Evolutionary conservation across 2,797 vertebrate genomes (phyloP).

Genomic region (Pangasius djambal): DNA sequence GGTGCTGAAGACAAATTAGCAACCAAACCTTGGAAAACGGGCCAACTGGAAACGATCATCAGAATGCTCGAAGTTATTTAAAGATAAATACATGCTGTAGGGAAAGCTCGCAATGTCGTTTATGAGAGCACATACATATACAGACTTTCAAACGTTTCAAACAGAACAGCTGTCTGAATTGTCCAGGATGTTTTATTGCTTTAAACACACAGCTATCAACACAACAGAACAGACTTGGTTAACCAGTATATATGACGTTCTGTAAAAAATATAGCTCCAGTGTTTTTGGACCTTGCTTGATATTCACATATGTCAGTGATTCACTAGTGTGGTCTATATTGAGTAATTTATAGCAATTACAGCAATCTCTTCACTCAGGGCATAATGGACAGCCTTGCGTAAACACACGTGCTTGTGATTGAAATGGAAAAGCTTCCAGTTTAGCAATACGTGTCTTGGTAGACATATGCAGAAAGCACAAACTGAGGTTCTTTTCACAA

Average conservation of each 20-base stretch:
- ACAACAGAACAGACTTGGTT: neutral
- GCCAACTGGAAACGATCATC: slow-evolving; percentile 22
- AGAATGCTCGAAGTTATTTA: neutral
- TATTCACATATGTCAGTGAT: slow-evolving; percentile 14
- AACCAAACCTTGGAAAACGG: slow-evolving; percentile 18
- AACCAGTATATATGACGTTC: neutral
- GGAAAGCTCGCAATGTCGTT: neutral
- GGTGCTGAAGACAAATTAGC: slow-evolving; percentile 44
- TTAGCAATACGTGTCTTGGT: slow-evolving; percentile 22
- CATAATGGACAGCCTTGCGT: neutral
- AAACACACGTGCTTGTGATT: slow-evolving; percentile 31
- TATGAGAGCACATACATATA: neutral
- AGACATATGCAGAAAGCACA: neutral
- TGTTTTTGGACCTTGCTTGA: neutral
- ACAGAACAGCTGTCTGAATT: slow-evolving; percentile 17
- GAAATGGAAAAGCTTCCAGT: slow-evolving; percentile 19
- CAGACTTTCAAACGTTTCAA: slow-evolving; percentile 6
- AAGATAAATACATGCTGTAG: slow-evolving; percentile 37
- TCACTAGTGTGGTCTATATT: slow-evolving; percentile 18
- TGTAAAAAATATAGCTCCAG: neutral
- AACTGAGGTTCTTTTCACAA: slow-evolving; percentile 5
- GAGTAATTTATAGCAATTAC: slow-evolving; percentile 19
- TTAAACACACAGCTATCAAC: slow-evolving; percentile 4
- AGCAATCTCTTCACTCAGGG: neutral
- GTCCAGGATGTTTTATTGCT: neutral